Evolutionary conservation across 2,888 invertebrate species (phyloP).

Genomic region (Lycaena phlaeas): DNA sequence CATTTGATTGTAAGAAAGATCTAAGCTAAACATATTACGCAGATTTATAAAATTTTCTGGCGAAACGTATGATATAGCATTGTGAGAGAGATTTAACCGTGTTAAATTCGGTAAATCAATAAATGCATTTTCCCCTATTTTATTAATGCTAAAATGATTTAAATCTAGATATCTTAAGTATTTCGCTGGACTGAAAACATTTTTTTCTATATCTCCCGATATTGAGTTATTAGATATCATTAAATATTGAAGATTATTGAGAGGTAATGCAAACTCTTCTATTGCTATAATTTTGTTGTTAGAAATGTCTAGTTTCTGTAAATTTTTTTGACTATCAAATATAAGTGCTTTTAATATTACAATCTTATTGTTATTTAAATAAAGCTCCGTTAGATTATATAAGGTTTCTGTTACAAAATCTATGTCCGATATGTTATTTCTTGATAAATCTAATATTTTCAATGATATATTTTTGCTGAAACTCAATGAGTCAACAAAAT

Average conservation of each 20-base stretch:
- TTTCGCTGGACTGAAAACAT: constrained; percentile 44
- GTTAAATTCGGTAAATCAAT: constrained; percentile 40
- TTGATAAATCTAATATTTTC: constrained; percentile 39
- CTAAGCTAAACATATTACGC: constrained; percentile 45
- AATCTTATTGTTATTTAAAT: constrained; percentile 40
- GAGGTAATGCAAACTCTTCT: constrained; percentile 38
- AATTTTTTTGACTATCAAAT: constrained; percentile 32
- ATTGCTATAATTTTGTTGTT: constrained; percentile 39
- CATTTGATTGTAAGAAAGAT: constrained; percentile 44
- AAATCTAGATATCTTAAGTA: constrained; percentile 44
- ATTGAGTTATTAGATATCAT: constrained; percentile 36
- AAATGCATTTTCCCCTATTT: constrained; percentile 39
- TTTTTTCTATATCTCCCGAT: constrained; percentile 30
- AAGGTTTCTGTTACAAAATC: constrained; percentile 35
- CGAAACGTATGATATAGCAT: constrained; percentile 35
- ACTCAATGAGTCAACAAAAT: constrained; percentile 29
- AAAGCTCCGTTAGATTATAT: constrained; percentile 35
- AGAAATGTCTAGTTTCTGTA: constrained; percentile 44
- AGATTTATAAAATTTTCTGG: constrained; percentile 39
- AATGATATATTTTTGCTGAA: constrained; percentile 30
- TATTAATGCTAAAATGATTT: constrained; percentile 36
- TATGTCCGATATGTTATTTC: constrained; percentile 34
- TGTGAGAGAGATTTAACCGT: constrained; percentile 46
- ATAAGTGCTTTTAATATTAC: constrained; percentile 24
- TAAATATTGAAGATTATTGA: constrained; percentile 44